Percentiles rank a stretch among this genome's conserved stretches.
Evolutionary conservation across 2,113 vertebrate genomes (phyloP).

Genomic region (Sceloporus tristichus): DNA sequence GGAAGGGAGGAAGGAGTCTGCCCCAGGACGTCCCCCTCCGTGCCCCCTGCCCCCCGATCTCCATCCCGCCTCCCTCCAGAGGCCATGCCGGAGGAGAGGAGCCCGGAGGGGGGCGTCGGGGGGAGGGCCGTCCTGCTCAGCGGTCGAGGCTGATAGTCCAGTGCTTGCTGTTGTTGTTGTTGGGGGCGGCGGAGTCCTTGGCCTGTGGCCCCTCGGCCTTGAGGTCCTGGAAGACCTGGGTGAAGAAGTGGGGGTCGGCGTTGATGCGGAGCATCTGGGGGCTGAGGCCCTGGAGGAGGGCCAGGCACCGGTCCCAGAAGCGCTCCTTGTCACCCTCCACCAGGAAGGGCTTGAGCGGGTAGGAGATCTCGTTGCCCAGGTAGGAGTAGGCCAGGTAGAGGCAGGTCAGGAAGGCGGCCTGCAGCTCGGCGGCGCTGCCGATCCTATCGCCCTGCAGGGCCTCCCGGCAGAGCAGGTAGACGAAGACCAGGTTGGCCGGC

Average conservation of each 20-base stretch:
- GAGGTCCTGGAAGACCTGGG: constrained; percentile 96
- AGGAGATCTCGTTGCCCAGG: constrained; percentile 99
- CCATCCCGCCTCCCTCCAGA: constrained; percentile 15
- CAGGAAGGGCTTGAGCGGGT: constrained; percentile 97
- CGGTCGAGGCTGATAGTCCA: constrained; percentile 91
- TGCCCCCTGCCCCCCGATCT: not conserved
- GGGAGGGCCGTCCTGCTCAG: constrained; percentile 53
- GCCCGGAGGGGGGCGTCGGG: not conserved
- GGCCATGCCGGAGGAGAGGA: constrained; percentile 31
- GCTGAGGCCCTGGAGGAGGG: constrained; percentile 93
- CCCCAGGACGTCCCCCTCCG: not conserved
- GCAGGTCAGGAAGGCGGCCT: constrained; percentile 95
- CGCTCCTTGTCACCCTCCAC: constrained; percentile 92
- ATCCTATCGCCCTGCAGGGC: constrained; percentile 85
- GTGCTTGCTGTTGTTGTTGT: constrained; percentile 68
- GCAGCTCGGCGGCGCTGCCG: constrained; percentile 86
- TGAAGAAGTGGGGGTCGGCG: constrained; percentile 96
- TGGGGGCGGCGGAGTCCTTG: constrained; percentile 70
- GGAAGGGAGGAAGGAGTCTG: not conserved
- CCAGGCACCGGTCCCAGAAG: constrained; percentile 94
- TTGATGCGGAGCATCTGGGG: constrained; percentile 96
- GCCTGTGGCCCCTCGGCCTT: constrained; percentile 87
- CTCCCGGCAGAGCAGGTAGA: constrained; percentile 95
- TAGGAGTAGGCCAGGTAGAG: constrained; percentile 98
- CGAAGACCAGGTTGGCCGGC: constrained; percentile 95